phyloP scores from a whole-genome alignment of 1,140 invertebrate species.

The Eurosta solidaginis region DNA sequence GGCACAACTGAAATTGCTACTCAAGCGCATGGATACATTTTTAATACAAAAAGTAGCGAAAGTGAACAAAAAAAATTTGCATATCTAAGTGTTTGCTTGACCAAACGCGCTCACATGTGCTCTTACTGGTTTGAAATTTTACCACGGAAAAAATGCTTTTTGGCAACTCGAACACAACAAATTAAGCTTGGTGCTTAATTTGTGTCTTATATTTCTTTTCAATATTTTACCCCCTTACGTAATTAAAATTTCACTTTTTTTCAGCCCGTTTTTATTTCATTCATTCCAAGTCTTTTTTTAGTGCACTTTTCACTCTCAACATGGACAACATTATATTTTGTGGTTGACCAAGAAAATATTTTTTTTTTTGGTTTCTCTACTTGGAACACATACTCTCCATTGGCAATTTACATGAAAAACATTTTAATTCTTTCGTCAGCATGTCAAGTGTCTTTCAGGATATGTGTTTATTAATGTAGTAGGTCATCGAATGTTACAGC shows the following conservation, averaged over 20 bases:
- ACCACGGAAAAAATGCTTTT: not conserved
- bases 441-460: not conserved
- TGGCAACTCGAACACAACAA: no score
- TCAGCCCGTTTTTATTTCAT: no score
- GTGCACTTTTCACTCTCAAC: not conserved
- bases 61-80: not conserved
- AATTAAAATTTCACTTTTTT: no score
- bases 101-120: not conserved
- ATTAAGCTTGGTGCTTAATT: no score
- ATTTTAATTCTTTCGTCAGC: conserved; percentile 21
- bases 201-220: no score
- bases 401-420: not conserved
- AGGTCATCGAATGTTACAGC: not conserved
- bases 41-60: not conserved
- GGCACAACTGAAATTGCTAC: not conserved
- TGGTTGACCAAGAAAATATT: conserved; percentile 16
- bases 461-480: not conserved
- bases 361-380: not conserved
- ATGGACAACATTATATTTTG: conserved; percentile 16
- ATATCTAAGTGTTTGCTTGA: not conserved
- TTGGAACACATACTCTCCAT: not conserved
- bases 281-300: not conserved
- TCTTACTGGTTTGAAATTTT: not conserved
- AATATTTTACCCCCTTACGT: no score
- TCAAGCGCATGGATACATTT: not conserved